A percentile compares a stretch with the other conserved stretches of the same genome.
These are phyloP conservation scores for Sebastes hubbsi DNA, from an alignment of 2,797 vertebrate species.

Conservation along the genomic window DNA sequence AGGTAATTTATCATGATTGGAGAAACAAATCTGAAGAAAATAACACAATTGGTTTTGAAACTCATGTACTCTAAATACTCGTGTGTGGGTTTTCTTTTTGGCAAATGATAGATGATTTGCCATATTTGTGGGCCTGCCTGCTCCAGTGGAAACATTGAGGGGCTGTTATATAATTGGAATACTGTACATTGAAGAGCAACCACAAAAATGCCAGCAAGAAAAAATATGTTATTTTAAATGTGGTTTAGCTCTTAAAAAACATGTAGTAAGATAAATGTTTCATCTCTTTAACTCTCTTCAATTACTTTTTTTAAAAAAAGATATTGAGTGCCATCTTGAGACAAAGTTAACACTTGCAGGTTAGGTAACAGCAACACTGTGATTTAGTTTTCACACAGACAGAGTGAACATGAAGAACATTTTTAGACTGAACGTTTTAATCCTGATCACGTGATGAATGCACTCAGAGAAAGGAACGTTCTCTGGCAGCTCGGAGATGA, in stretches of 20 bases:
- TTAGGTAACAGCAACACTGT: not conserved
- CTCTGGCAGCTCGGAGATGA: not conserved
- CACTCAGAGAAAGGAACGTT: not conserved
- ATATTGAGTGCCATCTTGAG: not conserved
- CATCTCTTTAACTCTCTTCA: not conserved
- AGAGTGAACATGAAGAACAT: not conserved
- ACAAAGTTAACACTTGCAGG: too few relatives aligned
- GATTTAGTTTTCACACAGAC: not conserved
- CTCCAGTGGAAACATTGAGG: slow-evolving; percentile 3
- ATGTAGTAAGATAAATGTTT: not conserved
- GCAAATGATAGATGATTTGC: not conserved
- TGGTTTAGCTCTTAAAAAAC: not conserved
- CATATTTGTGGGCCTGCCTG: not conserved
- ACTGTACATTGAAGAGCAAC: not conserved
- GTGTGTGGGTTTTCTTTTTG: not conserved
- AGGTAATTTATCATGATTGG: not conserved
- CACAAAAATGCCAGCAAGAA: slow-evolving; percentile 16
- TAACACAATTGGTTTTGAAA: not conserved
- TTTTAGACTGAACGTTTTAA: not conserved
- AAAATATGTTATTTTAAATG: not conserved
- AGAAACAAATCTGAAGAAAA: not conserved
- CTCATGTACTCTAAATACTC: not conserved
- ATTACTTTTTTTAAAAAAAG: not conserved
- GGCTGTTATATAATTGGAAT: not conserved
- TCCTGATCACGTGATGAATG: not conserved